phyloP scores from a whole-genome alignment of 2,888 invertebrate species.

The Pyrocoelia pectoralis region DNA sequence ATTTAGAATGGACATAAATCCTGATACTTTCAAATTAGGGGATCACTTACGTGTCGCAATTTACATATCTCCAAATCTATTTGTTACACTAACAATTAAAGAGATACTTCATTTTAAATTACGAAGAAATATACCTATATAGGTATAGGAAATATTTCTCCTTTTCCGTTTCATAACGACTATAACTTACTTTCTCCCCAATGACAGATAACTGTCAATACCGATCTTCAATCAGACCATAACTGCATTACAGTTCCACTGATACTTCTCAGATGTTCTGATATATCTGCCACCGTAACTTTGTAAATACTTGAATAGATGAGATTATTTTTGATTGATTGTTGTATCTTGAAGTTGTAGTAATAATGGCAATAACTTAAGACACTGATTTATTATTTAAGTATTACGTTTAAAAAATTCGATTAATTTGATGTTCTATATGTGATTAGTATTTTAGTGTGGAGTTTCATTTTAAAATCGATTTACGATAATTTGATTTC shows the following conservation, averaged over 20 bases:
- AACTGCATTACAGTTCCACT: slow-evolving; percentile 50
- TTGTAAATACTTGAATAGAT: slow-evolving; percentile 10
- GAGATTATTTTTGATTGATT: slow-evolving; percentile 29
- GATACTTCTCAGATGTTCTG: slow-evolving; percentile 30
- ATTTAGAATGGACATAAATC: slow-evolving; percentile 31
- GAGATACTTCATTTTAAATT: not conserved
- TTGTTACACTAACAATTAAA: not conserved
- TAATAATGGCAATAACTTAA: slow-evolving; percentile 3
- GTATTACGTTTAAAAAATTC: not conserved
- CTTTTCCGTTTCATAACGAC: slow-evolving; percentile 12
- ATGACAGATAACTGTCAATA: slow-evolving; percentile 58
- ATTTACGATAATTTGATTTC: not conserved
- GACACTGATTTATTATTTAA: slow-evolving; percentile 13
- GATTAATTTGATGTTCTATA: slow-evolving; percentile 4
- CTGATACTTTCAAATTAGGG: slow-evolving; percentile 35
- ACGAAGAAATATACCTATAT: slow-evolving; percentile 8
- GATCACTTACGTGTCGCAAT: slow-evolving; percentile 20
- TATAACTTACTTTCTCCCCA: slow-evolving; percentile 48
- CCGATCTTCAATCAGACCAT: slow-evolving; percentile 54
- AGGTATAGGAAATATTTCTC: too few relatives aligned
- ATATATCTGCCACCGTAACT: slow-evolving; percentile 2
- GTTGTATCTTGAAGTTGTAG: not conserved
- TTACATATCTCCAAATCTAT: slow-evolving; percentile 4
- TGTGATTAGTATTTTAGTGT: not conserved
- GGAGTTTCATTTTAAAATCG: slow-evolving; percentile 5